Conservation (phyloP, 2,888 invertebrate species). For the Melieria omissa region DNA sequence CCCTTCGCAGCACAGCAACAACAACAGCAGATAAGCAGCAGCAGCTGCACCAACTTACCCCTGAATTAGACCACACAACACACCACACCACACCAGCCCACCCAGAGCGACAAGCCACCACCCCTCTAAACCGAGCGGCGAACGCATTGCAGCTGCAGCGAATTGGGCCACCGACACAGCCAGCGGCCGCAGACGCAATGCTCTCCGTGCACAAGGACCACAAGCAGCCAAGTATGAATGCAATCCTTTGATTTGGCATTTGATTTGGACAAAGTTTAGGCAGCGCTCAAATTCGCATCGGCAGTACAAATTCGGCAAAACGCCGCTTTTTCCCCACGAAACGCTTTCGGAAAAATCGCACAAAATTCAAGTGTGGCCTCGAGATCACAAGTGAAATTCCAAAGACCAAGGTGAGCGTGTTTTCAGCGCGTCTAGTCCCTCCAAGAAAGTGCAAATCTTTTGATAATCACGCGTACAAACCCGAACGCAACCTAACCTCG, state of each 20-base stretch:
- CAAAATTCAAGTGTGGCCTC: background rate
- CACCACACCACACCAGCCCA: conserved; percentile 34
- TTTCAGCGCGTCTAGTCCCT: background rate
- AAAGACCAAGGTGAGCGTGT: conserved; percentile 22
- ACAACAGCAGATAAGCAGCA: conserved; percentile 25
- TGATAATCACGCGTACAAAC: conserved; percentile 6
- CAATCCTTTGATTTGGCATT: conserved; percentile 26
- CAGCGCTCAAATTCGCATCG: conserved; percentile 21
- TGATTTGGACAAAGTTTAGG: conserved; percentile 21
- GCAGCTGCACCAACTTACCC: background rate
- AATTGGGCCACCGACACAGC: too few species aligned
- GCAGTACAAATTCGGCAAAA: conserved; percentile 12
- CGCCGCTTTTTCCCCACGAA: background rate
- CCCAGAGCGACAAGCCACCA: conserved; percentile 41
- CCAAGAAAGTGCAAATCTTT: conserved; percentile 1
- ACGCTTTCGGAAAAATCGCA: background rate
- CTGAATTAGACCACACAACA: background rate
- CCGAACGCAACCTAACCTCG: background rate
- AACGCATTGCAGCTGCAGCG: conserved; percentile 17
- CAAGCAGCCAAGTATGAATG: conserved; percentile 23
- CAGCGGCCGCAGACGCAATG: conserved; percentile 1
- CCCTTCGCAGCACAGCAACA: conserved; percentile 22
- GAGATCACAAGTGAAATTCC: background rate
- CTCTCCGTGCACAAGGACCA: conserved; percentile 2
- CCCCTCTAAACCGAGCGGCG: conserved; percentile 30